phyloP scores from a whole-genome alignment of 2,113 vertebrate species.

The Rhabdornis inornatus region DNA sequence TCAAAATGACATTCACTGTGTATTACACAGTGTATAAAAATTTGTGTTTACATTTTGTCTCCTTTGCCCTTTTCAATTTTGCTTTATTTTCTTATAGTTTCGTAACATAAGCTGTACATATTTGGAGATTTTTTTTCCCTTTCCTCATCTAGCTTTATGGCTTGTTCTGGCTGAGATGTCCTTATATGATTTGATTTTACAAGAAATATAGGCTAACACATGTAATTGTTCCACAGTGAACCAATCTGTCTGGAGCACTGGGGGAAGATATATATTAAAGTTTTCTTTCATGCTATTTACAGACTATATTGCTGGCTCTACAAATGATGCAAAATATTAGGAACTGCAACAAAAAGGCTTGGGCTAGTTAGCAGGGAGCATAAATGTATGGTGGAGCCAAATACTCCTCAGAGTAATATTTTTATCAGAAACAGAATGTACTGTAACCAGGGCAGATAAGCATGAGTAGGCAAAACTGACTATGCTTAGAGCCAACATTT shows the following conservation, averaged over 20 bases:
- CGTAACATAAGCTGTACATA: constrained; percentile 65
- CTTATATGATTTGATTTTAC: constrained; percentile 45
- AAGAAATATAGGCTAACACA: constrained; percentile 36
- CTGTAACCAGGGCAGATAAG: constrained; percentile 21
- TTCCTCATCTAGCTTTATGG: constrained; percentile 72
- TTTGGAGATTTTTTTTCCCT: constrained; percentile 61
- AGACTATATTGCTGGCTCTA: background rate
- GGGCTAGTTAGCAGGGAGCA: background rate
- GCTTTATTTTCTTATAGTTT: constrained; percentile 67
- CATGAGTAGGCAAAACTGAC: constrained; percentile 16
- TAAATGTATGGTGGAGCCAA: background rate
- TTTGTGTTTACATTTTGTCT: constrained; percentile 66
- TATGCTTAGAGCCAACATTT: background rate
- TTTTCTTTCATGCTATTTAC: constrained; percentile 2
- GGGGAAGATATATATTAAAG: background rate
- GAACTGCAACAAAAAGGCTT: constrained; percentile 2
- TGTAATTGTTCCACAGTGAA: constrained; percentile 28
- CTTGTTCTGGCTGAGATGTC: constrained; percentile 57
- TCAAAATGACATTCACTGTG: background rate
- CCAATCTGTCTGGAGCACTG: background rate
- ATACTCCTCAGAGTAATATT: constrained; percentile 3
- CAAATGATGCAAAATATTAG: constrained; percentile 34
- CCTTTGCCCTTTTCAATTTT: constrained; percentile 59
- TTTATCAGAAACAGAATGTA: constrained; percentile 16
- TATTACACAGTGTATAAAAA: background rate